Conservation (phyloP, 2,888 invertebrate genomes). For the Diarsia dahlii region DNA sequence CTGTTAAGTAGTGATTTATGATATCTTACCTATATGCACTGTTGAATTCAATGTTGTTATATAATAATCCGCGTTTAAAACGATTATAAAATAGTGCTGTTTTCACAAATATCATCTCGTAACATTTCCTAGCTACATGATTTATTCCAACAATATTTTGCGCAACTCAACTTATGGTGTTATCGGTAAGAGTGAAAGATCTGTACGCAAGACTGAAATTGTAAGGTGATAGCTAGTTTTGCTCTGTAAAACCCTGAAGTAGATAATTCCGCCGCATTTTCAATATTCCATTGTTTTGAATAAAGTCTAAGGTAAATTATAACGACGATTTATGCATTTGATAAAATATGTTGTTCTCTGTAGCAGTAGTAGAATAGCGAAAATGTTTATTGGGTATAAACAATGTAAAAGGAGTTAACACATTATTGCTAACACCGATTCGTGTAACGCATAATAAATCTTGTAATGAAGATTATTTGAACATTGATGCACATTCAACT, state of each 20-base stretch:
- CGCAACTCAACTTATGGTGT: constrained; percentile 57
- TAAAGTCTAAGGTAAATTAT: constrained; percentile 52
- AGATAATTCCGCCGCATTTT: constrained; percentile 54
- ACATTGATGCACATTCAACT: constrained; percentile 11
- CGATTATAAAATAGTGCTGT: constrained; percentile 55
- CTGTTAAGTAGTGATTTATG: constrained; percentile 73
- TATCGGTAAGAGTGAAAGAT: constrained; percentile 65
- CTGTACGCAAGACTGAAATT: constrained; percentile 71
- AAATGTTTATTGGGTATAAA: constrained; percentile 42
- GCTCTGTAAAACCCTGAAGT: constrained; percentile 59
- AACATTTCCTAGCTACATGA: constrained; percentile 44
- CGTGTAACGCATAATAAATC: constrained; percentile 29
- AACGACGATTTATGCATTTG: constrained; percentile 47
- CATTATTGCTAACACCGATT: constrained; percentile 25
- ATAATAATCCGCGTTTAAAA: constrained; percentile 67
- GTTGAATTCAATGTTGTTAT: constrained; percentile 75
- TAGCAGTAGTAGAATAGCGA: constrained; percentile 57
- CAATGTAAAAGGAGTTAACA: constrained; percentile 32
- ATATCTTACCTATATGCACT: constrained; percentile 71
- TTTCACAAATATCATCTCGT: constrained; percentile 49
- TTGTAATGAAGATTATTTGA: constrained; percentile 16
- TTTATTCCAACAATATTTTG: constrained; percentile 56
- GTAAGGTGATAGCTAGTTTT: constrained; percentile 67
- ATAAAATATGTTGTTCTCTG: constrained; percentile 58
- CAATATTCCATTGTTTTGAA: constrained; percentile 57